A percentile compares a stretch with the other conserved stretches of the same genome.
These are phyloP conservation scores for Whitmania pigra DNA, from an alignment of 1,140 invertebrate species.

Conservation along the genomic window DNA sequence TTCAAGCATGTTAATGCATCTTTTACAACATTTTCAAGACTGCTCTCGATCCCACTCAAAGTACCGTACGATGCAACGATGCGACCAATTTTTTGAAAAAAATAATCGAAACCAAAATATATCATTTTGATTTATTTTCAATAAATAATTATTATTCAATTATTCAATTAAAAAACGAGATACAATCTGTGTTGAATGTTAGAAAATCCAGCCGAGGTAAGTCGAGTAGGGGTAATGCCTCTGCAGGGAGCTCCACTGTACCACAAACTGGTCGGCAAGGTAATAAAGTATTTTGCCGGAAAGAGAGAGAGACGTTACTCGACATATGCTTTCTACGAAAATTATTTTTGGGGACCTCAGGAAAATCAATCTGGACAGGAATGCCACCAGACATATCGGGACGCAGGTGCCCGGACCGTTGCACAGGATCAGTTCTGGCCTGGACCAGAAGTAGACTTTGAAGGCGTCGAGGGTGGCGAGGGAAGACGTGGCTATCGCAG, in stretches of 20 bases:
- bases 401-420: constrained; percentile 94
- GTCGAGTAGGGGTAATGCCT: neutral
- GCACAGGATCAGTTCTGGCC: constrained; percentile 54
- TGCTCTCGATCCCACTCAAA: no score
- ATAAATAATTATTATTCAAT: no score
- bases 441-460: constrained; percentile 55
- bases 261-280: constrained; percentile 63
- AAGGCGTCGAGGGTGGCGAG: constrained; percentile 55
- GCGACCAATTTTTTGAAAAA: no score
- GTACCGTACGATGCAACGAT: no score
- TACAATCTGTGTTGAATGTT: neutral
- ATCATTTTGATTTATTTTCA: no score
- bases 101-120: no score
- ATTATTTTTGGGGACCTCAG: constrained; percentile 1
- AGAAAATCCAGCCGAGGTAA: constrained; percentile 11
- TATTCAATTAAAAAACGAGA: constrained; percentile 4
- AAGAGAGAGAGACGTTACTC: constrained; percentile 73
- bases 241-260: constrained; percentile 44
- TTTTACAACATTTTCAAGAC: no score
- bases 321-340: constrained; percentile 52
- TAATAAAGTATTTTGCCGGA: constrained; percentile 72
- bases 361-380: constrained; percentile 34
- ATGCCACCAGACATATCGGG: constrained; percentile 63
- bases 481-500: constrained; percentile 63
- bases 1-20: no score